Percentiles rank a stretch among this genome's conserved stretches.
These are phyloP conservation scores for Acrocephalus kingi DNA, from an alignment of 2,113 vertebrate species.

Conservation along the genomic window DNA sequence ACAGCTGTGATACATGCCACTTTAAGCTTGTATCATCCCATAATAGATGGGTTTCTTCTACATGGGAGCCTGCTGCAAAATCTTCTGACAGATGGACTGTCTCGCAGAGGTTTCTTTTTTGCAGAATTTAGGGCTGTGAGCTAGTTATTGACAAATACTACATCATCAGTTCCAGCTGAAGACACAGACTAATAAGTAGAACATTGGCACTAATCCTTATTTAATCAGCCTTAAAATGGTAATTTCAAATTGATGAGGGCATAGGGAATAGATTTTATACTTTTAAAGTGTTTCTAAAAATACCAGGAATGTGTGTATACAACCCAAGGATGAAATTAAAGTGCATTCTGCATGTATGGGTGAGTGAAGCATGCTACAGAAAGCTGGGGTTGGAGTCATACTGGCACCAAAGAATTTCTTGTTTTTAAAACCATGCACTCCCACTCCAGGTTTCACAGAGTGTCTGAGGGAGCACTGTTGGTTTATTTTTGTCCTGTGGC, in stretches of 20 bases:
- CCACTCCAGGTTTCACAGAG: not conserved
- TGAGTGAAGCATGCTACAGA: conserved; percentile 35
- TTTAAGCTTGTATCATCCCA: conserved; percentile 73
- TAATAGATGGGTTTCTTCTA: conserved; percentile 77
- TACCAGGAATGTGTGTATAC: conserved; percentile 62
- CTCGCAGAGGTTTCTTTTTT: conserved; percentile 73
- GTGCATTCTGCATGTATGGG: conserved; percentile 34
- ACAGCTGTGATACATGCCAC: conserved; percentile 81
- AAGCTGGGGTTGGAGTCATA: not conserved
- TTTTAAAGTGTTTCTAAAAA: conserved; percentile 79
- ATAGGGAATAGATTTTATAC: conserved; percentile 80
- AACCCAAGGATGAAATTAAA: conserved; percentile 75
- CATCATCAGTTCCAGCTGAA: conserved; percentile 83
- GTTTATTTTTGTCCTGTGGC: not conserved
- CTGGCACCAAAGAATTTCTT: not conserved
- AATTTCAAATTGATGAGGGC: conserved; percentile 83
- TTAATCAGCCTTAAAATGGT: conserved; percentile 87
- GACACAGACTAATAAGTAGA: conserved; percentile 84
- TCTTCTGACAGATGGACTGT: conserved; percentile 75
- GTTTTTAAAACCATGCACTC: not conserved
- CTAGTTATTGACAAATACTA: conserved; percentile 84
- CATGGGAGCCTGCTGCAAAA: conserved; percentile 68
- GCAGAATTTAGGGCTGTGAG: conserved; percentile 75
- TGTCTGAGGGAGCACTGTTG: not conserved
- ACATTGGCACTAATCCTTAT: conserved; percentile 85